Evolutionary conservation across 2,113 vertebrate genomes (phyloP).

Genomic region (Ictidomys tridecemlineatus): DNA sequence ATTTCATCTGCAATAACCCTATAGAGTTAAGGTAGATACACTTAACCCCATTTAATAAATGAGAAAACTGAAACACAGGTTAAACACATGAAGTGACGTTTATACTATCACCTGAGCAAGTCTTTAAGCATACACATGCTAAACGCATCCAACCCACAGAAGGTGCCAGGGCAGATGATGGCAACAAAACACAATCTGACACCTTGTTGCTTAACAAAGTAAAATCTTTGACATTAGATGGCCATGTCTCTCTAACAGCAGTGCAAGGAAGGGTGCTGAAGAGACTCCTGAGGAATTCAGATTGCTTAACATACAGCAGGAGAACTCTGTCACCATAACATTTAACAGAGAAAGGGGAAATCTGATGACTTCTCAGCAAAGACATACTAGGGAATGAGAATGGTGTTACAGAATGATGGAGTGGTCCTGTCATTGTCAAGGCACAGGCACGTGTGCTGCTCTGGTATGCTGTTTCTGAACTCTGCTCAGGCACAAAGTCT

Average conservation of each 20-base stretch:
- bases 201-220: too few species aligned
- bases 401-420: not conserved
- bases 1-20: conserved; percentile 18
- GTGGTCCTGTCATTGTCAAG: not conserved
- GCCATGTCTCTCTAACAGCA: not conserved
- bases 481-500: not conserved
- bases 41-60: not conserved
- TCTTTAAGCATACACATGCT: not conserved
- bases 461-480: not conserved
- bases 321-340: not conserved
- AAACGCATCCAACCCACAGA: not conserved
- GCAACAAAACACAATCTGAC: not conserved
- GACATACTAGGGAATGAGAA: not conserved
- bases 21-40: not conserved
- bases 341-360: not conserved
- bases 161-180: not conserved
- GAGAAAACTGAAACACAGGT: conserved; percentile 9
- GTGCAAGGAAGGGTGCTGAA: not conserved
- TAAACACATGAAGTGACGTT: not conserved
- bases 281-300: not conserved
- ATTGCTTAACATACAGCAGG: not conserved
- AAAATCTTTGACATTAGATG: not conserved
- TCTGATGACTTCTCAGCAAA: not conserved
- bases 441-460: not conserved
- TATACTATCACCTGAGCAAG: not conserved